Percentiles rank a stretch among this genome's conserved stretches.
These are phyloP conservation scores for Parambassis ranga DNA, from an alignment of 2,797 vertebrate species.

Conservation along the genomic window DNA sequence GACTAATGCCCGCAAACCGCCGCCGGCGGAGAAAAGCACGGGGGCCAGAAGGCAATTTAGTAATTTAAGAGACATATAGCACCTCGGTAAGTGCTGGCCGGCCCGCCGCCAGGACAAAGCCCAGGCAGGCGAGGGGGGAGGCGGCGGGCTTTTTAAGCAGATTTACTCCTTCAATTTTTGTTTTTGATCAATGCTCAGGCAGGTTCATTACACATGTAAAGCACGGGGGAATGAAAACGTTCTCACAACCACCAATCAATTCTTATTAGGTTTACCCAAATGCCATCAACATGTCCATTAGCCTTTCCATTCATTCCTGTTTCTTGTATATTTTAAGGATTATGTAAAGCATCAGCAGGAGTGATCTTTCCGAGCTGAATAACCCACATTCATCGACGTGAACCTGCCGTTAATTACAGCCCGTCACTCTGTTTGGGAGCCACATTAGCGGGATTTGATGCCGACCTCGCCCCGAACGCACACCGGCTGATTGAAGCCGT, in stretches of 20 bases:
- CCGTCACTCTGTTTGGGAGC: constrained; percentile 62
- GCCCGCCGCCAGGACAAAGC: constrained; percentile 68
- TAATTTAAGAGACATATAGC: constrained; percentile 74
- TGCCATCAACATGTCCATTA: constrained; percentile 77
- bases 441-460: constrained; percentile 56
- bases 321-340: constrained; percentile 73
- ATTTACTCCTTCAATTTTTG: constrained; percentile 75
- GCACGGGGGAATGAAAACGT: constrained; percentile 57
- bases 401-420: constrained; percentile 76
- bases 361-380: constrained; percentile 74
- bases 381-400: constrained; percentile 66
- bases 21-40: constrained; percentile 19
- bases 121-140: constrained; percentile 43
- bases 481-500: constrained; percentile 53
- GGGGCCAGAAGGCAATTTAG: constrained; percentile 64
- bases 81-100: constrained; percentile 67
- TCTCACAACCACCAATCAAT: constrained; percentile 67
- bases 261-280: constrained; percentile 71
- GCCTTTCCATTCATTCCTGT: constrained; percentile 67
- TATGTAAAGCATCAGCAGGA: constrained; percentile 72
- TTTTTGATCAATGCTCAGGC: constrained; percentile 70
- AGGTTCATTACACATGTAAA: constrained; percentile 77
- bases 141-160: constrained; percentile 69
- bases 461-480: constrained; percentile 54
- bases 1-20: constrained; percentile 68